Evolutionary conservation across 2,888 invertebrate species (phyloP), one percentile per base, ranked within the genome.

Genomic region (Drosophila kuntzei): DNA sequence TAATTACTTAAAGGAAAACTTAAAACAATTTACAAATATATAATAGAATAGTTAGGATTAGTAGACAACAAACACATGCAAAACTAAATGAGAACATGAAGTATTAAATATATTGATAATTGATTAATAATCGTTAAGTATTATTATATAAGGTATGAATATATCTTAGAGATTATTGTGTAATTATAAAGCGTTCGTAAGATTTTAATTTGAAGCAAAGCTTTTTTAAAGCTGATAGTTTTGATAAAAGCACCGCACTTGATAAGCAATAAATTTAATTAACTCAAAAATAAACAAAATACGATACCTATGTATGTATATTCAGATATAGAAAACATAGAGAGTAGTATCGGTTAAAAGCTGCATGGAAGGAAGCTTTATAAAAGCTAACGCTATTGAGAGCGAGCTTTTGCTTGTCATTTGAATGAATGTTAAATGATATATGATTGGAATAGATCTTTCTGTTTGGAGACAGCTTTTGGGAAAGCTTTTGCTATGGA

Each of bases 151-250:
- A 27, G 43, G 41, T 47, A 65, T 44, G 34, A 25, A n/a, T 34
- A 72, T 41, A 61, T 46, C 27, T 59, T 67, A 58, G 39, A 44
- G 50, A 41, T 57, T 65, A 66, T 64, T 36, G 4, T 44, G 29
- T 60, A 32, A 53, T 43, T 73, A 62, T 68, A 22, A 77, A 80
- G 84, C 83, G 77, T 69, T 86, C 68, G 77, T 75, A 87, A 84
- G 89, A 78, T 73, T 78, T 77, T 70, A 58, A 67, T 54, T 64
- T 63, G 22, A 86, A 89, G 85, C 88, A 82, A 82, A 87, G 83
- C 89, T 58, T 55, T 58, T 43, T 43, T 46, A 51, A 46, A 51
- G 62, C 59, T 60, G 64, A 50, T 58, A 39, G 46, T 64, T 67
- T 25, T 62, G 27, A 39, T 46, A 43, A 59, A 55, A 69, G 75